Evolutionary conservation across 1,140 invertebrate genomes (phyloP).

Genomic region (Trachelipus rathkii): DNA sequence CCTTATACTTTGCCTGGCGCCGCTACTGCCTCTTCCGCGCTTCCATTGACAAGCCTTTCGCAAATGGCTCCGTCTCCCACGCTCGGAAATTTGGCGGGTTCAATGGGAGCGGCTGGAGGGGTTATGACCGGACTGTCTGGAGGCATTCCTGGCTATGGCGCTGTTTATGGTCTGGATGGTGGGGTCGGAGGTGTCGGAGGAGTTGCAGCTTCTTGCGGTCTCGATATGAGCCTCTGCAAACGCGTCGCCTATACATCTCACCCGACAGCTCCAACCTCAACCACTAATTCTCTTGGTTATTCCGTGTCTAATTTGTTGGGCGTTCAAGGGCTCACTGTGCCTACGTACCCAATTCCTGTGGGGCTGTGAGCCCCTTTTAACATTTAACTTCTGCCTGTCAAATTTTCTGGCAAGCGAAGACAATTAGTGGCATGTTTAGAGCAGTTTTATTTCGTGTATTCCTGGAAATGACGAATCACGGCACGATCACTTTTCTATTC

Average conservation of each 20-base stretch:
- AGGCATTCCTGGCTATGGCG: constrained; percentile 43
- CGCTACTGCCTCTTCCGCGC: constrained; percentile 54
- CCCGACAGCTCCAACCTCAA: constrained; percentile 39
- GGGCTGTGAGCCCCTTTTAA: constrained; percentile 40
- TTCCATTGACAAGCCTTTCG: constrained; percentile 49
- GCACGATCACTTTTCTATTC: neutral
- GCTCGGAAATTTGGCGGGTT: constrained; percentile 35
- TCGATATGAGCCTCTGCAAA: constrained; percentile 45
- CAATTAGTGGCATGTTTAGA: neutral
- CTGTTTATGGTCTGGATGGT: constrained; percentile 38
- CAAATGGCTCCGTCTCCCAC: constrained; percentile 49
- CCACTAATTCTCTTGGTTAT: constrained; percentile 45
- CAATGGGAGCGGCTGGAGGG: constrained; percentile 34
- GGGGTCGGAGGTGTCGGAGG: constrained; percentile 32
- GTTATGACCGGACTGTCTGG: constrained; percentile 34
- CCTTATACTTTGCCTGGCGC: constrained; percentile 59
- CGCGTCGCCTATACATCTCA: constrained; percentile 44
- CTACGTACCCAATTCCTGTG: constrained; percentile 45
- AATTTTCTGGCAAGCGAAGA: neutral
- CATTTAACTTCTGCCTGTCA: neutral
- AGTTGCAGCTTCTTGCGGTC: constrained; percentile 35
- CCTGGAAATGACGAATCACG: neutral
- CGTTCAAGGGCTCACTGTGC: constrained; percentile 45
- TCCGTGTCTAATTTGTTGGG: constrained; percentile 45
- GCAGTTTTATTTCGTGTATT: neutral